Conservation (phyloP, 2,888 invertebrate genomes). For the Halictus ligatus region DNA sequence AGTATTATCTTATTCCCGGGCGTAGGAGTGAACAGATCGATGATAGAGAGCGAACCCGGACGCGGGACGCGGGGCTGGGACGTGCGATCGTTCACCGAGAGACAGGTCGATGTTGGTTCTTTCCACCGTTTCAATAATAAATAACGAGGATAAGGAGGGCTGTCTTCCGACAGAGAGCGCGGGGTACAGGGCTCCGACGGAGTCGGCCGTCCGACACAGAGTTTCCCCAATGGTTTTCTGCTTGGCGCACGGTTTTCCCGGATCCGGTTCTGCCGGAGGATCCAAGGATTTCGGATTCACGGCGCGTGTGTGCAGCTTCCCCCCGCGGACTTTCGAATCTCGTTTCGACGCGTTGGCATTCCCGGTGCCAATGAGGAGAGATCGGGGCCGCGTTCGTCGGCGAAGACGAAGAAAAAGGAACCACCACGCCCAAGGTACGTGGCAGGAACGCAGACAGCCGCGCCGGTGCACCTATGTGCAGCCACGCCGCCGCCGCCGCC, state of each 20-base stretch:
- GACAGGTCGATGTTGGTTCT: conserved; percentile 28
- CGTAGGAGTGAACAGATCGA: conserved; percentile 44
- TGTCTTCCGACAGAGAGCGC: neutral
- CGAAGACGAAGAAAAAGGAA: conserved; percentile 75
- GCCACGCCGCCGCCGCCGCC: conserved; percentile 1
- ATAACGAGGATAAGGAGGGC: conserved; percentile 22
- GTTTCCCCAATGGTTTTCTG: neutral
- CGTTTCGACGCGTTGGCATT: conserved; percentile 75
- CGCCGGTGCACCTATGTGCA: conserved; percentile 29
- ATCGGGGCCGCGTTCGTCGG: conserved; percentile 68
- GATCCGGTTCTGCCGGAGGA: neutral
- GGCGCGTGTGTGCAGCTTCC: conserved; percentile 64
- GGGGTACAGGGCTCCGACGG: neutral
- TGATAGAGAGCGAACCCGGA: neutral
- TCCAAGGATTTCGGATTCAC: conserved; percentile 69
- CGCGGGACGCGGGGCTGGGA: neutral
- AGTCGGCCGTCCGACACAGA: neutral
- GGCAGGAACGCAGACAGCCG: conserved; percentile 73
- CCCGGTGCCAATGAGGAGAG: conserved; percentile 75
- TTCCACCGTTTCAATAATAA: conserved; percentile 36
- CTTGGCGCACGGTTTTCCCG: neutral
- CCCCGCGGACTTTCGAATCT: conserved; percentile 75
- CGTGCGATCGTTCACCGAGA: conserved; percentile 39
- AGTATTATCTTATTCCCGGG: conserved; percentile 44
- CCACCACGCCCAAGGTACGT: conserved; percentile 80